Evolutionary conservation across 2,888 invertebrate genomes (phyloP).

Genomic region (Cremastinae sp.): DNA sequence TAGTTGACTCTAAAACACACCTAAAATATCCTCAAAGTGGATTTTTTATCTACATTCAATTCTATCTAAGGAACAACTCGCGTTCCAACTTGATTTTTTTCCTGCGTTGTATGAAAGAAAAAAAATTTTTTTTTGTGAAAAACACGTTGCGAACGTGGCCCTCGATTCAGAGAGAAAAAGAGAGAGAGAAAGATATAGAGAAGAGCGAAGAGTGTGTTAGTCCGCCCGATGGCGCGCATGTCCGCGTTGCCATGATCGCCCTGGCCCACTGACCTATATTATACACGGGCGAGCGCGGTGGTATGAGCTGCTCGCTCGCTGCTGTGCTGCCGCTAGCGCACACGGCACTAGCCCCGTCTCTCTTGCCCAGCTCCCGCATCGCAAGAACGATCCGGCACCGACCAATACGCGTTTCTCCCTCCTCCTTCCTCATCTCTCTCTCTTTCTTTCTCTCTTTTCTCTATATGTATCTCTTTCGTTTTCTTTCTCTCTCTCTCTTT

Average conservation of each 20-base stretch:
- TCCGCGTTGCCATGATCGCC: slow-evolving; percentile 79
- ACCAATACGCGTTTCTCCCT: slow-evolving; percentile 46
- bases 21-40: too few relatives aligned
- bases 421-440: slow-evolving; percentile 11
- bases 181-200: slow-evolving; percentile 11
- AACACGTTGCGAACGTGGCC: not conserved
- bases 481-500: slow-evolving; percentile 18
- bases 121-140: not conserved
- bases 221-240: slow-evolving; percentile 73
- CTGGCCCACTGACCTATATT: slow-evolving; percentile 80
- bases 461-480: slow-evolving; percentile 1
- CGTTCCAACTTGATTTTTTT: too few relatives aligned
- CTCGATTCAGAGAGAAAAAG: slow-evolving; percentile 2
- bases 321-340: slow-evolving; percentile 58
- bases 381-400: slow-evolving; percentile 61
- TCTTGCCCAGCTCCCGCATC: slow-evolving; percentile 76
- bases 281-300: slow-evolving; percentile 62
- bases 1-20: too few relatives aligned
- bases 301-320: slow-evolving; percentile 70
- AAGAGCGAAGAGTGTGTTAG: slow-evolving; percentile 37
- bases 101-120: too few relatives aligned
- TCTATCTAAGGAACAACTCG: too few relatives aligned
- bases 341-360: slow-evolving; percentile 53
- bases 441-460: slow-evolving; percentile 1
- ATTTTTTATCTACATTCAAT: too few relatives aligned